Evolutionary conservation across 2,888 invertebrate species (phyloP), one percentile per base, ranked within the genome.

Genomic region (Eurois occulta): DNA sequence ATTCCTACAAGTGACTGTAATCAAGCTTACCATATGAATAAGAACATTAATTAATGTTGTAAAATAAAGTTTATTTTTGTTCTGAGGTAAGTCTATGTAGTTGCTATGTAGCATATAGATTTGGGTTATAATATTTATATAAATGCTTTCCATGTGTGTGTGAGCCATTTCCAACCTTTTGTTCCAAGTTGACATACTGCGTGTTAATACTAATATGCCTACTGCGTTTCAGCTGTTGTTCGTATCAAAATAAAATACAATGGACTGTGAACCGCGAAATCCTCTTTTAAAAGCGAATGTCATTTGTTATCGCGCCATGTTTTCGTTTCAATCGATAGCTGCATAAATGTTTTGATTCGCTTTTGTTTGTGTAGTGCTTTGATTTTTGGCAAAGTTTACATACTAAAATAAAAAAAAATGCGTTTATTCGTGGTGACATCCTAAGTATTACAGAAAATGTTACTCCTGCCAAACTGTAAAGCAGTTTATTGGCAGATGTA

Each of bases 261-360:
- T 89, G 82, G 77, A 82, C 87, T 87, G 84, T 77, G 75, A 72
- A 81, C 86, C 82, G 75, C 80, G 74, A 75, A 86, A 88, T 85
- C 48, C 69, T 70, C 78, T 83, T 87, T 86, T 85, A 86, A 90
- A 90, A 87, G 83, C 85, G 83, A 67, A 73, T 83, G 84, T 85
- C 83, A 86, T 85, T 88, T 83, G 80, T 80, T 85, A 77, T 73
- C 78, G 80, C 70, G 60, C 67, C 60, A 81, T 87, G 78, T 87
- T 84, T 86, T 80, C 75, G 71, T 68, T 81, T 43, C 70, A 38
- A 64, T 67, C 69, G 46, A 58, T 55, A 48, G 48, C 21, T 72
- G 72, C 13, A 41, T 70, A 62, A 75, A 78, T 70, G 52, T 64
- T 75, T 67, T 72, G 46, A 58, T 71, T 58, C 62, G 48, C 38